Conservation (phyloP, 2,888 invertebrate genomes). For the Limnephilus rhombicus region DNA sequence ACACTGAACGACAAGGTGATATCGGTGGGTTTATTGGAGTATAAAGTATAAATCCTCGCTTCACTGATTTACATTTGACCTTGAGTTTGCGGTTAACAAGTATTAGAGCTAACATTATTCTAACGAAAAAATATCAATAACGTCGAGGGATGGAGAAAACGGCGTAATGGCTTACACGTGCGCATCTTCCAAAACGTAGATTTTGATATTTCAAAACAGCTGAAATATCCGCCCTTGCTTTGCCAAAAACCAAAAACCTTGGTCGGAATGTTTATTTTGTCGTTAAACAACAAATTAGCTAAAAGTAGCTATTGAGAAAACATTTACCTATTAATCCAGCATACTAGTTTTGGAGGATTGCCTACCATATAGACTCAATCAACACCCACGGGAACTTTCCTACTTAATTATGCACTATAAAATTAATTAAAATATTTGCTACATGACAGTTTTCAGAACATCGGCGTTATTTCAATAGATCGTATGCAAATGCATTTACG, state of each 20-base stretch:
- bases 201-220: not conserved
- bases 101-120: not conserved
- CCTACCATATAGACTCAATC: not conserved
- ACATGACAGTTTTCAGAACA: not conserved
- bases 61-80: conserved; percentile 52
- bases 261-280: not conserved
- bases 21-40: conserved; percentile 65
- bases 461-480: not conserved
- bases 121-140: not conserved
- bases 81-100: conserved; percentile 42
- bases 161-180: not conserved
- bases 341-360: not conserved
- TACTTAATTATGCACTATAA: not conserved
- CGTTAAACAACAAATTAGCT: not conserved
- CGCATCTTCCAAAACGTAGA: not conserved
- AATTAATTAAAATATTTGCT: not conserved
- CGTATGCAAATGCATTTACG: not conserved
- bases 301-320: not conserved
- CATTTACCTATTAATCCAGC: not conserved
- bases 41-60: conserved; percentile 65
- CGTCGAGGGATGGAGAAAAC: not conserved
- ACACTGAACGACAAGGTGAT: conserved; percentile 62
- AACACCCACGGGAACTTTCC: not conserved
- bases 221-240: not conserved
- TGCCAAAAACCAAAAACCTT: not conserved